phyloP scores from a whole-genome alignment of 2,888 invertebrate species.

The Isotomurus palustris region DNA sequence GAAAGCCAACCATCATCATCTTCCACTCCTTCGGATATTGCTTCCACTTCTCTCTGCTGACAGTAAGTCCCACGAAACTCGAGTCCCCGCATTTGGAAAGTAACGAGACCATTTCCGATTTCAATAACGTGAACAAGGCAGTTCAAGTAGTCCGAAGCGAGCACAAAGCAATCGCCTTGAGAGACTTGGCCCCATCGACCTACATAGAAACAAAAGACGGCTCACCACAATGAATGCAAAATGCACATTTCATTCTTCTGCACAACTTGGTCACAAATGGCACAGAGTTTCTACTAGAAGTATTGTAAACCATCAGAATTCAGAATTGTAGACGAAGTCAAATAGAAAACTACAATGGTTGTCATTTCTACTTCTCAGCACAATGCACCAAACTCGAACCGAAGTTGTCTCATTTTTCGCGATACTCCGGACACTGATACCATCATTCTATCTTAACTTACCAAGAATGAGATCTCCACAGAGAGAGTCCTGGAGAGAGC shows the following conservation, averaged over 20 bases:
- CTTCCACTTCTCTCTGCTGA: constrained; percentile 97
- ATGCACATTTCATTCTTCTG: neutral
- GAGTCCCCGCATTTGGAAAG: constrained; percentile 94
- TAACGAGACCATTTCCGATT: constrained; percentile 94
- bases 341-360: no score
- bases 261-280: no score
- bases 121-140: constrained; percentile 97
- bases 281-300: no score
- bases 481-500: constrained; percentile 90
- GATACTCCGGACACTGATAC: no score
- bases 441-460: no score
- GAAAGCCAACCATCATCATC: constrained; percentile 73
- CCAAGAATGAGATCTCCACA: constrained; percentile 87
- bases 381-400: no score
- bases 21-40: constrained; percentile 94
- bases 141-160: constrained; percentile 97
- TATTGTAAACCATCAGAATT: no score
- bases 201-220: constrained; percentile 23
- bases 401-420: no score
- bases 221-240: neutral
- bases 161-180: constrained; percentile 96
- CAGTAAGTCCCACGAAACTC: constrained; percentile 99
- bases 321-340: no score
- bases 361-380: no score
- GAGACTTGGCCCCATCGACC: constrained; percentile 92